Evolutionary conservation across 2,797 vertebrate species (phyloP), one percentile per base, ranked within the genome.

Genomic region (Aldrovandia affinis): DNA sequence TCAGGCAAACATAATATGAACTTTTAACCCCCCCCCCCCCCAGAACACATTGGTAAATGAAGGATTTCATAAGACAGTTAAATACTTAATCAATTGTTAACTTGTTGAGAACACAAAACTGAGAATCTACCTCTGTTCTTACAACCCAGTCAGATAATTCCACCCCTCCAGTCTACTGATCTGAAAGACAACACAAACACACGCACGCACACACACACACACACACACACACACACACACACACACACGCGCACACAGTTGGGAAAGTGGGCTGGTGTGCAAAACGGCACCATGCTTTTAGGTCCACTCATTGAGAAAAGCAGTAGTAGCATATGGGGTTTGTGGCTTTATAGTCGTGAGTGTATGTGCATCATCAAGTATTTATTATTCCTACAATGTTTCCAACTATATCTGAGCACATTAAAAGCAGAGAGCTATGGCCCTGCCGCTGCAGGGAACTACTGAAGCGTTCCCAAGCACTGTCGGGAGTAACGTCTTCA

Each of bases 221-320:
- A 39, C 33, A 25, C 22, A 57, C 33, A 12, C 61, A 10, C 28
- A 7, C 63, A 33, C 28, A 28, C 28, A 33, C 9, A 14, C 63
- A 65, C n/a, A 65, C 28, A 65, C 63, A 65, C n/a, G 30, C 63
- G 9, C 28, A 68, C 65, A 65, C 61, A 65, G 68, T 25, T 1
- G 1, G 39, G 39, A 39, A 44, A 42, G 39, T 12, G 18, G 70
- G 70, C 5, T 70, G 65, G 65, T 70, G 65, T 70, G 65, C 65
- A 70, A 70, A 70, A 70, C 36, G 18, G 73, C 73, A 77, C 73
- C 20, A 77, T 47, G 73, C 73, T 77, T 77, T 77, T 20, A 77
- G 73, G 42, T 44, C 39, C 73, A 44, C 73, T 77, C 20, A 44
- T 47, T 77, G 39, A 39, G 44, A 77, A 77, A 47, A 77, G 73